Conservation (phyloP, 2,797 vertebrate species). For the Halcyon badia region DNA sequence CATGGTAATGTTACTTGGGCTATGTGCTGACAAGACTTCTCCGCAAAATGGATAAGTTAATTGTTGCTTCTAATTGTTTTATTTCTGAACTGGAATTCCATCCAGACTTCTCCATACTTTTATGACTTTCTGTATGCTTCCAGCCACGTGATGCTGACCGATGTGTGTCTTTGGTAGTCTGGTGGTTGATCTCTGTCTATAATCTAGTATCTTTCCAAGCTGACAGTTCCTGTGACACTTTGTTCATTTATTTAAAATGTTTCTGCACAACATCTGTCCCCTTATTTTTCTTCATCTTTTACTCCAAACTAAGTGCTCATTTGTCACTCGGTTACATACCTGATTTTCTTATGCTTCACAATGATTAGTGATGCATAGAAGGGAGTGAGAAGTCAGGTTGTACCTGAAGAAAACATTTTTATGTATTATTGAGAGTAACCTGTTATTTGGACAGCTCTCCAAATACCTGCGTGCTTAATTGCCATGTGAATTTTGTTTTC, state of each 20-base stretch:
- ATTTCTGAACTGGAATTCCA: background rate
- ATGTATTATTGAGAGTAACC: background rate
- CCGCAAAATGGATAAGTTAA: conserved; percentile 5
- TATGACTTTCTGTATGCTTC: background rate
- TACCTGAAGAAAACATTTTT: background rate
- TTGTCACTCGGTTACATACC: background rate
- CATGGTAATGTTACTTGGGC: background rate
- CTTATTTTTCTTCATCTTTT: background rate
- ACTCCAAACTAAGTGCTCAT: background rate
- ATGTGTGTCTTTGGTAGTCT: background rate
- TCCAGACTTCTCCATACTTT: background rate
- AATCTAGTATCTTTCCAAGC: background rate
- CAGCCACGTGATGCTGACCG: background rate
- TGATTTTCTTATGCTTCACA: background rate
- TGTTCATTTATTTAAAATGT: background rate
- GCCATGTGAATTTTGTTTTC: background rate
- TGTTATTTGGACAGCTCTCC: background rate
- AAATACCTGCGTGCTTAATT: background rate
- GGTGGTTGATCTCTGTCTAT: background rate
- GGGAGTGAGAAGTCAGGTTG: background rate
- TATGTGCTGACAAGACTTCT: background rate
- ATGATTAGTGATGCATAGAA: background rate
- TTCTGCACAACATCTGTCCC: conserved; percentile 3
- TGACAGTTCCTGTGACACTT: background rate
- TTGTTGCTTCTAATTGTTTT: conserved; percentile 19